Conservation (phyloP, 2,797 vertebrate species). For the Platalea minor region DNA sequence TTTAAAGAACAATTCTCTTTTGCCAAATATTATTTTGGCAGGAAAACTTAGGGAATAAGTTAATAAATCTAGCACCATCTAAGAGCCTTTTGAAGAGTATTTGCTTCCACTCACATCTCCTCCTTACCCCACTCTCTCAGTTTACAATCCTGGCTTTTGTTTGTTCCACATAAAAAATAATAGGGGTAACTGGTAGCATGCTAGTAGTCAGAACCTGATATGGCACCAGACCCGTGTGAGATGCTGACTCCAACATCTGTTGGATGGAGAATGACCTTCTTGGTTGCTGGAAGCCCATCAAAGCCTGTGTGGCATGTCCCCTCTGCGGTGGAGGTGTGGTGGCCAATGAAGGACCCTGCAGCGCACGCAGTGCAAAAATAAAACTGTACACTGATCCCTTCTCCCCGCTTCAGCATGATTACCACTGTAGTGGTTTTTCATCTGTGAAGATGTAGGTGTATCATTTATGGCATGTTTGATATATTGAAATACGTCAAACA, state of each 20-base stretch:
- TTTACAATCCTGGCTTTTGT: neutral
- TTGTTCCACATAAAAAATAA: neutral
- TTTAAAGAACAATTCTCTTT: neutral
- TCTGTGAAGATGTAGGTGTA: fast-evolving
- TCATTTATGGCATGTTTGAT: neutral
- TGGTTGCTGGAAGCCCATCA: neutral
- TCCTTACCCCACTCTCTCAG: neutral
- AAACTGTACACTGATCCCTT: fast-evolving
- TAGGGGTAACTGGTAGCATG: neutral
- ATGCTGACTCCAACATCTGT: fast-evolving
- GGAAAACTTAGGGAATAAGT: neutral
- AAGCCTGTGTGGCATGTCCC: fast-evolving
- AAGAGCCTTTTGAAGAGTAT: slow-evolving; percentile 8
- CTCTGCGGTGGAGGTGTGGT: fast-evolving
- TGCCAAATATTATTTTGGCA: slow-evolving; percentile 13
- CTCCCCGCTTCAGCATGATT: neutral
- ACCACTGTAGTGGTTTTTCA: neutral
- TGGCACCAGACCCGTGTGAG: neutral
- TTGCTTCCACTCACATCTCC: neutral
- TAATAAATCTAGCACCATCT: slow-evolving; percentile 7
- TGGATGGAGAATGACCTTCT: neutral
- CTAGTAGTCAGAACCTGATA: neutral
- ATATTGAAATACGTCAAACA: neutral
- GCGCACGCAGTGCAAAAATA: fast-evolving
- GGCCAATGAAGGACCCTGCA: neutral